These are phyloP conservation scores for Chrysolina haemoptera DNA, from an alignment of 2,888 invertebrate genomes.

Conservation along the genomic window DNA sequence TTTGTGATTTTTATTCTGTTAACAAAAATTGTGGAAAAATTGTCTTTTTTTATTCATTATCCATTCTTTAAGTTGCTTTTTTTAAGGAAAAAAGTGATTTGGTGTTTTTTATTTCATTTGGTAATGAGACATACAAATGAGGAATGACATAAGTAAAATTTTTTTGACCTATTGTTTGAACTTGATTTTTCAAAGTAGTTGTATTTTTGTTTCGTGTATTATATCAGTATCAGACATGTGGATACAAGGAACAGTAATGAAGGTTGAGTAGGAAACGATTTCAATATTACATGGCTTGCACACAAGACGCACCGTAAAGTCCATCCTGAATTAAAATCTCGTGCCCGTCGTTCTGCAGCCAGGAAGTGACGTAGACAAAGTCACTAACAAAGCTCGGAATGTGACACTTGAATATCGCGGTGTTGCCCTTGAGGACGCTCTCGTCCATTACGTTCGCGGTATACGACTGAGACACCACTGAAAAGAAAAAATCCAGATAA, in stretches of 20 bases:
- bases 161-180: too few species aligned
- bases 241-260: neutral
- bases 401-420: conserved; percentile 93
- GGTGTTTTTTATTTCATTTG: too few species aligned
- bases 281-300: neutral
- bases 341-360: conserved; percentile 85
- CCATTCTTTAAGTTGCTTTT: too few species aligned
- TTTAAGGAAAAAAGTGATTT: too few species aligned
- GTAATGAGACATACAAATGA: too few species aligned
- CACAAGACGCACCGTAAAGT: conserved; percentile 45
- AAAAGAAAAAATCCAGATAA: conserved; percentile 65
- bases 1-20: too few species aligned
- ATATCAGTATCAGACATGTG: neutral
- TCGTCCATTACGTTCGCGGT: conserved; percentile 94
- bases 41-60: too few species aligned
- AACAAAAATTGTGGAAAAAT: too few species aligned
- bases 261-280: neutral
- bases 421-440: conserved; percentile 91
- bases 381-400: conserved; percentile 95
- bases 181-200: too few species aligned
- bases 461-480: conserved; percentile 93
- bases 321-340: conserved; percentile 45
- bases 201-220: too few species aligned
- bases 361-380: conserved; percentile 87
- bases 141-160: too few species aligned